Evolutionary conservation across 2,113 vertebrate genomes (phyloP), one percentile per base, ranked within the genome.

Genomic region (Hystrix brachyura): DNA sequence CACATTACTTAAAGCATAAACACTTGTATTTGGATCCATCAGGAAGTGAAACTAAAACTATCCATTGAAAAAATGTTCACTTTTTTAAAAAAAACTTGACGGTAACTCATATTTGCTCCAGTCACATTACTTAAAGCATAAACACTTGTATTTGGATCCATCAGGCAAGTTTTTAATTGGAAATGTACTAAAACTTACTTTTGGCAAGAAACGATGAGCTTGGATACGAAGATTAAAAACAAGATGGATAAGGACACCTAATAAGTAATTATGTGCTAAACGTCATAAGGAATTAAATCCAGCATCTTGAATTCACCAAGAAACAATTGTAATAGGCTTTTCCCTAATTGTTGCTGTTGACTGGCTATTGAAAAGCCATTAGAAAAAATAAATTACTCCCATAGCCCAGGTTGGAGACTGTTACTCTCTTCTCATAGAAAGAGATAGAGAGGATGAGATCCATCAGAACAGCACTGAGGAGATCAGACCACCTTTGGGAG

Each of bases 121-220:
- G 43, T 81, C 53, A 78, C 13, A 7, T 55, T 25, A 76, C 27
- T 86, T 29, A 84, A 25, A 95, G 51, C 62, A 5, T 38, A 88
- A 78, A 59, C 62, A 83, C 80, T 78, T 94, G 78, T 78, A 65
- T 94, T 82, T 96, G 81, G 90, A 91, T 71, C 4, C 8, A 32
- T 53, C 57, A 74, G 78, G 57, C 32, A 60, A 43, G 53, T 87
- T 90, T 94, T 94, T 88, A 81, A 87, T 65, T 81, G 67, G 55
- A 81, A 64, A 65, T 64, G 17, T 53, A 84, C 38, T 79, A 74
- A 83, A 60, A 19, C 43, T 80, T 90, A 15, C 69, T 94, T 92
- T 92, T 89, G 57, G 57, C 83, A 60, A 76, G 87, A 90, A 53
- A 64, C 34, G 25, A 7, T 53, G 13, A 90, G 4, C 23, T 57